Conservation (phyloP, 2,113 vertebrate genomes). For the Bungarus multicinctus region DNA sequence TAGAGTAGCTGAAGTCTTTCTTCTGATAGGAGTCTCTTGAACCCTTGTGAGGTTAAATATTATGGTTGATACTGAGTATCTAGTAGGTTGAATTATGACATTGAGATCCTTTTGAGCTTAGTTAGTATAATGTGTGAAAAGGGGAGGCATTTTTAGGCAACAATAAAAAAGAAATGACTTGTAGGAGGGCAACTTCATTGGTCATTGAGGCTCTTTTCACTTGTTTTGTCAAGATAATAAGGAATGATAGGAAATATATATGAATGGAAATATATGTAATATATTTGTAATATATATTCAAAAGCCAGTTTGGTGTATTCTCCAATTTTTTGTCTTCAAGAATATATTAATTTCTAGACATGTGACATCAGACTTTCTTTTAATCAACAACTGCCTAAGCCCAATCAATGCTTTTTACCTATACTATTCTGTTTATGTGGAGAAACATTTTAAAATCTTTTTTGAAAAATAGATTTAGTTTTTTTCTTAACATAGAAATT, state of each 20-base stretch:
- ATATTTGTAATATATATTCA: not conserved
- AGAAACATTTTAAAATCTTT: not conserved
- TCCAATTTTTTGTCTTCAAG: not conserved
- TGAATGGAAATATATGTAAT: not conserved
- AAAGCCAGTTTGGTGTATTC: not conserved
- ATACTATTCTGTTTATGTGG: not conserved
- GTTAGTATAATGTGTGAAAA: not conserved
- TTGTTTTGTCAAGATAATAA: not conserved
- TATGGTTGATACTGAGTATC: not conserved
- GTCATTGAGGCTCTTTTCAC: not conserved
- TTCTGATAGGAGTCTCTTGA: conserved; percentile 9
- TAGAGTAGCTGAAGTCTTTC: not conserved
- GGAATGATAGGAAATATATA: not conserved
- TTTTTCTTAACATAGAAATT: not conserved
- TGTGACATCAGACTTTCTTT: not conserved
- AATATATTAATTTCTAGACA: not conserved
- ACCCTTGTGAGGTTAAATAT: conserved; percentile 20
- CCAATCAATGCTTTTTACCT: no score
- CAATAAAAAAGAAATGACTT: not conserved
- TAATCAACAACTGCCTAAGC: not conserved
- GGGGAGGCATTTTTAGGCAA: not conserved
- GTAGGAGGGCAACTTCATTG: not conserved
- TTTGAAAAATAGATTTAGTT: not conserved
- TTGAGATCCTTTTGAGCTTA: not conserved
- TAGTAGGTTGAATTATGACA: not conserved